Evolutionary conservation across 2,797 vertebrate genomes (phyloP), one percentile per base, ranked within the genome.

Genomic region (Enteromius thamalakanensis): DNA sequence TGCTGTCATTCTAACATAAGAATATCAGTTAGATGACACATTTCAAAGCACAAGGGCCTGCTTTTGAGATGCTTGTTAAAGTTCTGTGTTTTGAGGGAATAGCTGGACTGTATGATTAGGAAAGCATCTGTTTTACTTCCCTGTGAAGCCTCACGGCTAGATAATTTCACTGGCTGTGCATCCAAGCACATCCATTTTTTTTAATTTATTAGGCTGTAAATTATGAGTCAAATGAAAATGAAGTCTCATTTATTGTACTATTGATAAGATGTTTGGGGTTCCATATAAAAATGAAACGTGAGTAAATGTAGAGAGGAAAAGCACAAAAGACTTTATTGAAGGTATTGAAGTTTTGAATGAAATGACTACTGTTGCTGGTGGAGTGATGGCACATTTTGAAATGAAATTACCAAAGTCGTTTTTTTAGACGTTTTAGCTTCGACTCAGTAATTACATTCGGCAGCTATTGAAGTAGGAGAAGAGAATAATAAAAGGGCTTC

Each of bases 401-500:
- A 60, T 69, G 58, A 78, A 79, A 79, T 70, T 49, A 77, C 3
- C 8, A 69, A 80, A 76, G 49, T 70, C 32, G 21, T 70, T 60
- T 83, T 82, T 80, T 68, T 51, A 26, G 78, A 75, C 49, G 9
- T 53, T 80, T 81, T 42, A 64, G 45, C 79, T 76, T 76, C 49
- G 40, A 29, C 65, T 84, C 37, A 6, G 26, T 87, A 86, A 86
- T 85, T 88, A 82, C 76, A 79, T 67, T 79, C 42, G 32, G 32
- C 58, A 32, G 34, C 76, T 77, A 42, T 80, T 86, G 67, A 87
- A 75, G 45, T 40, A 68, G 55, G 32, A 83, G 67, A 77, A 64
- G 69, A 74, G 40, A 53, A 26, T 69, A 82, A 84, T 79, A 70
- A 88, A 86, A 80, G 79, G 84, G 58, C 84, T 76, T 82, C 84